Base-by-base conservation (phyloP, 2,113 vertebrate species). In the Panurus biarmicus region DNA sequence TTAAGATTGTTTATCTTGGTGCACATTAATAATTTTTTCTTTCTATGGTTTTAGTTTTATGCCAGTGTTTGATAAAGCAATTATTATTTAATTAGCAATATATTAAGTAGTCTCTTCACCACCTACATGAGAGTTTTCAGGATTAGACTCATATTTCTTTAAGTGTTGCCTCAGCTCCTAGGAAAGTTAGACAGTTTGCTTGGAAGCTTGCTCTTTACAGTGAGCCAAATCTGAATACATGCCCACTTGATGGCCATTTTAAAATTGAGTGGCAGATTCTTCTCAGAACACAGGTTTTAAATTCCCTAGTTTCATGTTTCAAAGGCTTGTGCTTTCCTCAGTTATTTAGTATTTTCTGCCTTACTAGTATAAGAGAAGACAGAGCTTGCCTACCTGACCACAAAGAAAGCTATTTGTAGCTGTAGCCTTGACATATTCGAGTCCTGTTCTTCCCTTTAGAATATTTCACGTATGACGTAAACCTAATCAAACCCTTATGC, bases 401-500 rank as follows among this genome's bases (percentile, higher is more conserved):
- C 48, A 89, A 94, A 97, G 70, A 94, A 97, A 97, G 87, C 81
- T 96, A 90, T 98, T 97, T 97, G 93, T 94, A 94, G 91, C 95
- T 95, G 91, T 69, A 65, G 38, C 47, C 17, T 90, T 97, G 94
- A 73, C 96, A 96, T 94, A 97, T 97, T 97, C 38, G 42, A 97
- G 95, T 97, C 97, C 95, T 98, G 85, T 95, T 75, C 91, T 97
- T 97, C 92, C 90, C 97, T 93, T 97, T 97, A 97, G 97, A 97
- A 97, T 98, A 98, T 97, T 97, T 97, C 96, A 97, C 87, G 69
- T 97, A 97, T 97, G 97, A 98, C 38, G 90, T 97, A 98, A 98
- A 98, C 97, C 97, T 98, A 97, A 98, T 98, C 98, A 98, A 98
- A 98, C 96, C 95, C 94, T 96, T 91, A 74, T 98, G 97, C 98